These are phyloP conservation scores for Ditylenchus dipsaci DNA, from an alignment of 1,140 invertebrate species.

Conservation along the genomic window DNA sequence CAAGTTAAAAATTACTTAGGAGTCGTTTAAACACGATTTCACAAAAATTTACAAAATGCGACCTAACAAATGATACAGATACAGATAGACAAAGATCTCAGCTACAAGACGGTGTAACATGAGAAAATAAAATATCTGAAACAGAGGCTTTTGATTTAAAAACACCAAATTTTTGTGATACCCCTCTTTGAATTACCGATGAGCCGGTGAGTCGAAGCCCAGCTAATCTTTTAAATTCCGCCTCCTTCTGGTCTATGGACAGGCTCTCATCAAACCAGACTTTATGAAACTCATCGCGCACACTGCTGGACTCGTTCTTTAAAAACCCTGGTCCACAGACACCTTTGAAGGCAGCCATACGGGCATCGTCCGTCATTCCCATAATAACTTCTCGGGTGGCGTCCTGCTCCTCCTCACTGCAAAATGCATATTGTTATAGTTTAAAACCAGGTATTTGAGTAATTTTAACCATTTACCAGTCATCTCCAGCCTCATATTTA, in stretches of 20 bases:
- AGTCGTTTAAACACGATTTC: too few relatives aligned
- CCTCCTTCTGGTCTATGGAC: conserved; percentile 49
- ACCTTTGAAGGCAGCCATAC: conserved; percentile 45
- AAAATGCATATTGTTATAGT: neutral
- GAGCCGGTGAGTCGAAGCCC: conserved; percentile 44
- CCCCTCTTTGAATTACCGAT: conserved; percentile 36
- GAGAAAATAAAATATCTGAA: neutral
- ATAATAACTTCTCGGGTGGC: conserved; percentile 11
- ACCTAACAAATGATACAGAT: too few relatives aligned
- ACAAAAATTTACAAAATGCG: too few relatives aligned
- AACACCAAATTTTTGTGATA: neutral
- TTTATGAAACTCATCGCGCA: conserved; percentile 46
- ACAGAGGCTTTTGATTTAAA: neutral
- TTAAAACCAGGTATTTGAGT: neutral
- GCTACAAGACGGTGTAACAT: too few relatives aligned
- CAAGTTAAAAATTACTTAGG: too few relatives aligned
- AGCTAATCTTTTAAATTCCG: conserved; percentile 32
- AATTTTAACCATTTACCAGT: conserved; percentile 30
- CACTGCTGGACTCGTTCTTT: conserved; percentile 38
- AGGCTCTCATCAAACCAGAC: conserved; percentile 52
- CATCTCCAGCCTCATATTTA: conserved; percentile 51
- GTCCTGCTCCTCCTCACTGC: neutral
- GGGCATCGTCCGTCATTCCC: conserved; percentile 13
- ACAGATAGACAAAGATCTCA: too few relatives aligned
- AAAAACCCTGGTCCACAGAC: conserved; percentile 52